phyloP scores from a whole-genome alignment of 1,140 invertebrate species.

The Lepeophtheirus salmonis region DNA sequence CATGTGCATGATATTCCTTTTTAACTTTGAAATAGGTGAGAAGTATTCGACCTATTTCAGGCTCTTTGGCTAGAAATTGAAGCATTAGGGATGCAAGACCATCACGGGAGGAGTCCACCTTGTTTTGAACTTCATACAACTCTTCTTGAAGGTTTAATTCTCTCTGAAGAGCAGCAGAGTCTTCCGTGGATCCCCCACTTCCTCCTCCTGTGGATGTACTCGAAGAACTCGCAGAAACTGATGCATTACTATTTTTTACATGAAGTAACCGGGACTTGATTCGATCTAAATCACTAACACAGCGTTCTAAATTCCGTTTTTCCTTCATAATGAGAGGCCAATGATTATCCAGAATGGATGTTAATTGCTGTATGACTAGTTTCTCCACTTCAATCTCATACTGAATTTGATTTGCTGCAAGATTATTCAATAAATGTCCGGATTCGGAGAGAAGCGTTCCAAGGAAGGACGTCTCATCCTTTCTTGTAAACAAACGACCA shows the following conservation, averaged over 20 bases:
- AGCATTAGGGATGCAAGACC: background rate
- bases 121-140: background rate
- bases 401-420: conserved; percentile 1
- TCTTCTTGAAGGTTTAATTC: background rate
- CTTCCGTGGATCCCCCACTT: background rate
- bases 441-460: background rate
- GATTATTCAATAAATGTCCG: background rate
- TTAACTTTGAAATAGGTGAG: conserved; percentile 7
- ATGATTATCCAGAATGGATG: background rate
- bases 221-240: too few relatives aligned
- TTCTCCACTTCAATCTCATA: conserved; percentile 12
- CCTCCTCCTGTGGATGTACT: too few relatives aligned
- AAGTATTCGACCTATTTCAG: background rate
- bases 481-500: background rate
- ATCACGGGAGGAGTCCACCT: conserved; percentile 2
- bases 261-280: background rate
- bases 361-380: background rate
- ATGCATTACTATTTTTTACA: background rate
- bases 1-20: conserved; percentile 1
- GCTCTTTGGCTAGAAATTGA: conserved; percentile 8
- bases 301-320: background rate
- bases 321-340: background rate
- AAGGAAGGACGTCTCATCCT: background rate
- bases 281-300: background rate
- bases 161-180: background rate